A percentile compares a stretch with the other conserved stretches of the same genome.
phyloP scores from a whole-genome alignment of 1,140 invertebrate genomes.

The Cyclina sinensis region DNA sequence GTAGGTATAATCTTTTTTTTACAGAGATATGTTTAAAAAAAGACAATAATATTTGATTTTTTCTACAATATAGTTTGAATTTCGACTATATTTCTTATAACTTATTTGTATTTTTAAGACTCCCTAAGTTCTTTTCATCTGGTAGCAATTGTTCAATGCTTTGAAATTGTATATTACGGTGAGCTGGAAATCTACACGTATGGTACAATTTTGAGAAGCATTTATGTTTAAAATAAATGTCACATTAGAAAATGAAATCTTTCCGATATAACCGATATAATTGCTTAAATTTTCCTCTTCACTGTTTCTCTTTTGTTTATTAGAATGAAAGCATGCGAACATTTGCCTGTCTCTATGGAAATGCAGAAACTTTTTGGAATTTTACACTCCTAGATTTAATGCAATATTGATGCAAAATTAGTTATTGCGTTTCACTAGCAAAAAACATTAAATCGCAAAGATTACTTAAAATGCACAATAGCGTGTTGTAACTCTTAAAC shows the following conservation, averaged over 20 bases:
- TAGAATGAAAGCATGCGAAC: neutral
- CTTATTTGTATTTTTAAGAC: no score
- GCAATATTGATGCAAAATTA: conserved; percentile 16
- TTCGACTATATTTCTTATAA: no score
- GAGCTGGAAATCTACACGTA: no score
- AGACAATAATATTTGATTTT: no score
- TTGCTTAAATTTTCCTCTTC: neutral
- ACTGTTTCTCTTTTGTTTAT: neutral
- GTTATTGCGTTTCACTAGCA: neutral
- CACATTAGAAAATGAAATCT: neutral
- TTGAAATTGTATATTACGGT: no score
- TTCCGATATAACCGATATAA: neutral
- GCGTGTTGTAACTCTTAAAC: neutral
- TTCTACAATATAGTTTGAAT: no score
- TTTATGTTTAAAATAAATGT: no score
- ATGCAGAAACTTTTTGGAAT: neutral
- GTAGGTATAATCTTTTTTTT: no score
- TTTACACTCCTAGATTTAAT: neutral
- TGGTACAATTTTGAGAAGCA: no score
- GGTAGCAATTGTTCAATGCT: no score
- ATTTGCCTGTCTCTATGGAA: neutral
- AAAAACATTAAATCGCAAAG: conserved; percentile 4
- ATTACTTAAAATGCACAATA: neutral
- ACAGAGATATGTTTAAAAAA: no score
- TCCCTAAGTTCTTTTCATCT: no score